A percentile compares a stretch with the other conserved stretches of the same genome.
Conservation (phyloP, 1,140 invertebrate genomes). For the Plectrocnemia conspersa region DNA sequence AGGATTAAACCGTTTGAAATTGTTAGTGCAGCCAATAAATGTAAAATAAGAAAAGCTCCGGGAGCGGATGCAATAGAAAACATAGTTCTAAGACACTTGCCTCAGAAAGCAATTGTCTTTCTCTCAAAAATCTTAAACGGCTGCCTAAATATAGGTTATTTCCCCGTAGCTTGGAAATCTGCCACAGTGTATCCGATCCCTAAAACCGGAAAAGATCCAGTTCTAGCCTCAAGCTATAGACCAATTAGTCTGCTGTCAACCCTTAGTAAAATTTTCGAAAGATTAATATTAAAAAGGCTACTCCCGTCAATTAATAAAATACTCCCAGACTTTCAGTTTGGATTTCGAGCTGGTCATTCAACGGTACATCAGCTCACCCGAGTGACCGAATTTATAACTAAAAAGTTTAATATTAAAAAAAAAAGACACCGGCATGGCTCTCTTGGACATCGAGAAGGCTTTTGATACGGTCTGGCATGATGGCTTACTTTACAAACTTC, state of each 20-base stretch:
- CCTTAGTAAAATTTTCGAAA: constrained; percentile 40
- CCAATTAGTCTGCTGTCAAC: constrained; percentile 40
- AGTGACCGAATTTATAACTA: constrained; percentile 38
- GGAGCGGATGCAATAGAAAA: not conserved
- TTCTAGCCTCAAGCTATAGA: constrained; percentile 33
- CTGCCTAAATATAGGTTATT: constrained; percentile 36
- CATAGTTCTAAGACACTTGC: not conserved
- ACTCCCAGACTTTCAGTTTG: constrained; percentile 40
- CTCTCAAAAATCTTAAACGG: constrained; percentile 34
- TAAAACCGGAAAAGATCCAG: constrained; percentile 40
- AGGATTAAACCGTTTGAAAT: too few species aligned
- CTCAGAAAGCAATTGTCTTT: not conserved
- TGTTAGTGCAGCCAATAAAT: too few species aligned
- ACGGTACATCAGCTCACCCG: constrained; percentile 40
- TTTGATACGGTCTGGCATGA: constrained; percentile 40
- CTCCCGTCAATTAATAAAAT: constrained; percentile 22
- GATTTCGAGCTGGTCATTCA: constrained; percentile 38
- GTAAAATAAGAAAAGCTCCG: constrained; percentile 5
- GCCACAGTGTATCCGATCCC: constrained; percentile 38
- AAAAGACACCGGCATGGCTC: constrained; percentile 32
- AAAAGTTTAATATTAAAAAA: constrained; percentile 33
- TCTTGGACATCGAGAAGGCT: constrained; percentile 40
- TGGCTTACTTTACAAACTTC: constrained; percentile 38
- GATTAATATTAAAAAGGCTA: constrained; percentile 33
- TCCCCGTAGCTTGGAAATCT: constrained; percentile 38